These are phyloP conservation scores for Taurulus bubalis DNA, from an alignment of 2,113 vertebrate species.

Conservation along the genomic window DNA sequence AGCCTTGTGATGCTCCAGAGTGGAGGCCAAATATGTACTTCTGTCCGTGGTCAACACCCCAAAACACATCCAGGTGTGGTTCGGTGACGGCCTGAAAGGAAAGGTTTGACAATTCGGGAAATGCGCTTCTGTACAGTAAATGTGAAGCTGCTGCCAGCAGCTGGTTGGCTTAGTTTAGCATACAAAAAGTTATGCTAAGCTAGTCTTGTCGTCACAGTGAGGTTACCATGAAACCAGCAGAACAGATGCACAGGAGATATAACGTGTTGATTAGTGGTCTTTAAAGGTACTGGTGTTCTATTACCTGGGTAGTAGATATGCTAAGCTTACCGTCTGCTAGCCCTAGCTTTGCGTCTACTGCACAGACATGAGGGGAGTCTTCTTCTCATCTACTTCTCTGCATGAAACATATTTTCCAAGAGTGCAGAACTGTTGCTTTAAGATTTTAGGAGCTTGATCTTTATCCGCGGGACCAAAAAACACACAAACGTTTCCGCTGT, in stretches of 20 bases:
- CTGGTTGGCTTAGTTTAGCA: not conserved
- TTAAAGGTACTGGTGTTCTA: not conserved
- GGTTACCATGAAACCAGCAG: not conserved
- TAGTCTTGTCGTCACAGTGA: not conserved
- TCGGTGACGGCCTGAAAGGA: not conserved
- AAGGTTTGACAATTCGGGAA: not conserved
- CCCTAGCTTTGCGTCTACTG: not conserved
- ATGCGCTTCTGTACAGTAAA: not conserved
- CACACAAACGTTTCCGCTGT: not conserved
- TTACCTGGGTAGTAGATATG: not conserved
- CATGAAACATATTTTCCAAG: not conserved
- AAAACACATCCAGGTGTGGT: not conserved
- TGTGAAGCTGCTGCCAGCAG: not conserved
- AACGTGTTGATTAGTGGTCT: not conserved
- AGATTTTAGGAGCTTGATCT: not conserved
- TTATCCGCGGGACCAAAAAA: not conserved
- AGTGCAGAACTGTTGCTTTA: not conserved
- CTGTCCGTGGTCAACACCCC: not conserved
- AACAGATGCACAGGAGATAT: not conserved
- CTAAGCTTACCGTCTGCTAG: not conserved
- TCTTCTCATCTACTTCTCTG: not conserved
- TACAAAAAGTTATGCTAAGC: no score
- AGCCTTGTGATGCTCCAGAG: not conserved
- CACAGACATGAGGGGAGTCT: not conserved
- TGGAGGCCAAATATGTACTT: not conserved